Evolutionary conservation across 2,797 vertebrate species (phyloP).

Genomic region (Antrozous pallidus): DNA sequence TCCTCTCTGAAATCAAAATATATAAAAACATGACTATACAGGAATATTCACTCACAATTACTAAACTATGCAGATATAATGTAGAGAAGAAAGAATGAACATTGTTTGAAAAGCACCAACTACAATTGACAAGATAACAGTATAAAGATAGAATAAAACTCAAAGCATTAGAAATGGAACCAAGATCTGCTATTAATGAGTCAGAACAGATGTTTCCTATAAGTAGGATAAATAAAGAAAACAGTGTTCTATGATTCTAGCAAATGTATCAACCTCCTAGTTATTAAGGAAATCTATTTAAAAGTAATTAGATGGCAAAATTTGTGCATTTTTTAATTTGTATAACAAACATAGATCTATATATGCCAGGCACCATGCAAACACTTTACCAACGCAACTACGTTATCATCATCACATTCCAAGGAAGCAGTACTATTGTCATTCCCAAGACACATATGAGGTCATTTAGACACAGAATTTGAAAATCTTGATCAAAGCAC

Average conservation of each 20-base stretch:
- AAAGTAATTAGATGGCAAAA: neutral
- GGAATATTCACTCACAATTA: neutral
- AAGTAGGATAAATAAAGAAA: neutral
- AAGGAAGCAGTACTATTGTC: no score
- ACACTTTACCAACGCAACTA: neutral
- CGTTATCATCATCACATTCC: no score
- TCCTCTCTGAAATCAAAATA: no score
- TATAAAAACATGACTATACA: neutral
- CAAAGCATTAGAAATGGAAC: neutral
- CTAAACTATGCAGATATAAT: neutral
- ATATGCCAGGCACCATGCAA: neutral
- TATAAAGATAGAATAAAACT: neutral
- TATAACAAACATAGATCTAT: neutral
- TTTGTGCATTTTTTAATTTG: neutral
- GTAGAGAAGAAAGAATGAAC: neutral
- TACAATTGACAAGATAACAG: neutral
- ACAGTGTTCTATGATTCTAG: neutral
- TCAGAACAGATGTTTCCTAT: neutral
- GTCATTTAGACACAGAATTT: neutral
- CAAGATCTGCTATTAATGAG: neutral
- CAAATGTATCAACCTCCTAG: neutral
- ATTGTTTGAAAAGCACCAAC: neutral
- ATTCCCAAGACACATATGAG: neutral
- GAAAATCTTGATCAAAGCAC: rapidly evolving
- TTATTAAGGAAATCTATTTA: neutral